A percentile compares a stretch with the other conserved stretches of the same genome.
phyloP scores from a whole-genome alignment of 1,140 invertebrate species.

The Ceratosolen solmsi region DNA sequence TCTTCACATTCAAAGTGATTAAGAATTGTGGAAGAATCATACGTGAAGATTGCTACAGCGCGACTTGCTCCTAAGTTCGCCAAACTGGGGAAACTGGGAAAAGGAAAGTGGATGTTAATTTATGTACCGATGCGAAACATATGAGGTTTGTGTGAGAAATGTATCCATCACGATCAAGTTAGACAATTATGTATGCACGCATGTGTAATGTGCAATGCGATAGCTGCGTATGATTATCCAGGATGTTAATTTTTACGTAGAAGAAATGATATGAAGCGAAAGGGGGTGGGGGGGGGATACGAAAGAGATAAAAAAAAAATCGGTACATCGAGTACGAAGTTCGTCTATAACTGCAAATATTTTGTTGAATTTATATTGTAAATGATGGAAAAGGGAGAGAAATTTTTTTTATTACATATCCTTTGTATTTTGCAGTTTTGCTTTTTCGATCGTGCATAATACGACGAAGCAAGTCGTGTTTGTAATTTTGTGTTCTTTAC shows the following conservation, averaged over 20 bases:
- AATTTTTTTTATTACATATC: neutral
- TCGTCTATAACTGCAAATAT: conserved; percentile 26
- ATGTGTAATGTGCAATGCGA: neutral
- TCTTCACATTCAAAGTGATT: neutral
- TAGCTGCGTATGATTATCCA: neutral
- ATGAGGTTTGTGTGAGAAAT: neutral
- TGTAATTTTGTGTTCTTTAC: conserved; percentile 15
- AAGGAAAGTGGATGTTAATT: neutral
- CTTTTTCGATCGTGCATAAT: neutral
- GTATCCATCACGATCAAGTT: neutral
- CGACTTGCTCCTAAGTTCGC: neutral
- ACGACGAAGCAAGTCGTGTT: neutral
- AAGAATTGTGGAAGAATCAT: neutral
- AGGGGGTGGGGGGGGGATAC: neutral
- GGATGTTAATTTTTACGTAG: conserved; percentile 32
- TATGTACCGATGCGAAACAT: neutral
- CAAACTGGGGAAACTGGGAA: neutral
- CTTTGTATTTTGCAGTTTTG: conserved; percentile 23
- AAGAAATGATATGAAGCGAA: conserved; percentile 23
- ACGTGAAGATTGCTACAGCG: neutral
- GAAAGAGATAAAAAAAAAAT: too few relatives aligned
- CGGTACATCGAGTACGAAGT: neutral
- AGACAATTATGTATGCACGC: neutral
- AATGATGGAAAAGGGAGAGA: neutral
- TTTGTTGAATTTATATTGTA: conserved; percentile 26